Evolutionary conservation across 2,797 vertebrate species (phyloP), one percentile per base, ranked within the genome.

Genomic region (Ptychobarbus kaznakovi): DNA sequence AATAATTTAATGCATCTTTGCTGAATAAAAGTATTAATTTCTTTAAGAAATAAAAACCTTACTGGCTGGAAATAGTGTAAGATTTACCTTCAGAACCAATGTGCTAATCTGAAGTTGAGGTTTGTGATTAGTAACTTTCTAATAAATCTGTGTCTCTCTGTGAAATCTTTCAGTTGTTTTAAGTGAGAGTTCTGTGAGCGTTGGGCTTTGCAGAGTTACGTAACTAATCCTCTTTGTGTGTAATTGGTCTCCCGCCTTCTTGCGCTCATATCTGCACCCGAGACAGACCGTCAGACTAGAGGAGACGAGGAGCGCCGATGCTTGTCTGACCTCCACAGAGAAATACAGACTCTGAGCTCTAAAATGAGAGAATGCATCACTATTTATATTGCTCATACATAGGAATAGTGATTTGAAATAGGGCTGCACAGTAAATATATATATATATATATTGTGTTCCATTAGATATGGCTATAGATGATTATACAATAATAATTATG

Each of bases 211-310:
- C 35, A 77, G 63, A 74, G 73, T 90, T 90, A 86, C 25, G 28
- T 85, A 87, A 90, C 84, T 81, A 88, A 90, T 87, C 84, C 42
- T 75, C 79, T 89, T 86, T 85, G 44, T 49, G 81, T 53, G 65
- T 74, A 77, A 82, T 84, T 86, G 74, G 68, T 72, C 69, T 84
- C 79, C 40, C 22, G n/a, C 25, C 75, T 87, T 81, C 72, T 82
- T 82, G 73, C 7, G 28, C 68, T 81, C 25, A 75, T 56, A 83
- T 76, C 66, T 79, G 76, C 68, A 87, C 86, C 83, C 51, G 73
- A 69, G 68, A 80, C 35, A 28, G 70, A 84, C 74, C 78, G 65
- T 32, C 51, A 68, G 63, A 74, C 79, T 28, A 16, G 9, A 65
- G 20, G 40, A 63, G 20, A 49, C 4, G 1, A 1, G 2, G 32